phyloP scores from a whole-genome alignment of 1,140 invertebrate species.

The Drosophila pruinosa region DNA sequence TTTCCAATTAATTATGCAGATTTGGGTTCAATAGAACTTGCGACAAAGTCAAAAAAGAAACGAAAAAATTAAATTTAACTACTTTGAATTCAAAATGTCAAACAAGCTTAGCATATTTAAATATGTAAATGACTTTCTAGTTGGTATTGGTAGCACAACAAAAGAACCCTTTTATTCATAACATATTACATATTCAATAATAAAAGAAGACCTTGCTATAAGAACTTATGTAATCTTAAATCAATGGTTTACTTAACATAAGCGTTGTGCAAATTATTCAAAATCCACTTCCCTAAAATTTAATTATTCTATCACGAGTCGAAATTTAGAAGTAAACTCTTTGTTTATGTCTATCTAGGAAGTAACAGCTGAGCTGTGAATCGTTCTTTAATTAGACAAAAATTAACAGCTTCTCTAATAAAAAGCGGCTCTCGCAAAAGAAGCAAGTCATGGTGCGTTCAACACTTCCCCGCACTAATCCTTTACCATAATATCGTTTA shows the following conservation, averaged over 20 bases:
- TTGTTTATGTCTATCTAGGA: conserved; percentile 58
- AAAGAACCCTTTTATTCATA: not conserved
- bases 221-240: conserved; percentile 3
- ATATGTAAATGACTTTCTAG: conserved; percentile 35
- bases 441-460: conserved; percentile 49
- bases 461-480: conserved; percentile 52
- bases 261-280: conserved; percentile 21
- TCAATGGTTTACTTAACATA: conserved; percentile 1
- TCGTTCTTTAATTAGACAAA: conserved; percentile 74
- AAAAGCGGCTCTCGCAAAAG: conserved; percentile 58
- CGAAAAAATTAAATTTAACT: conserved; percentile 1
- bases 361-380: conserved; percentile 49
- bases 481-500: conserved; percentile 53
- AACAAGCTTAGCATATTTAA: conserved; percentile 24
- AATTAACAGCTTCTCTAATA: conserved; percentile 69
- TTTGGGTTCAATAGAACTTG: conserved; percentile 44
- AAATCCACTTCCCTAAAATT: conserved; percentile 17
- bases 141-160: not conserved
- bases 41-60: conserved; percentile 44
- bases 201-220: not conserved
- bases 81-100: conserved; percentile 13
- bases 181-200: not conserved
- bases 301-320: conserved; percentile 49
- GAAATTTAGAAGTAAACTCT: conserved; percentile 19
- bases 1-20: conserved; percentile 1